Base-by-base conservation (phyloP, 2,888 invertebrate species). In the Eupithecia pulchellata region DNA sequence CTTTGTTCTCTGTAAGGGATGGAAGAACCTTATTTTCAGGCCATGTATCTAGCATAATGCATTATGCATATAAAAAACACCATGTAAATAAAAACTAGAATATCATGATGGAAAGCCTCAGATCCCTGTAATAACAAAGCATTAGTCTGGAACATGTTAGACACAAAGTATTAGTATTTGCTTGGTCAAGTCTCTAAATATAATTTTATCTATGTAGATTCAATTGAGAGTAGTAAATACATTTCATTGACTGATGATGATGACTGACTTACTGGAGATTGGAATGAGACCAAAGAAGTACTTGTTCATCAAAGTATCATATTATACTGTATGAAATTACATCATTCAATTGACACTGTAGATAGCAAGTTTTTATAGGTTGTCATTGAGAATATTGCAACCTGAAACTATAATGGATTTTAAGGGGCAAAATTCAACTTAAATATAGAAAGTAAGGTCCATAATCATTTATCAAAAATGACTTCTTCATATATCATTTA, bases 401-500 rank as follows among this genome's bases (percentile, higher is more conserved):
- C 2, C 0, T 3, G 17, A 8, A 57, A 57, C 14, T 17, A 29
- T 27, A 52, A 14, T 57, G 14, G 17, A 25, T 9, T 52, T 29
- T 14, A 32, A 29, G 17, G 17, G 17, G 57, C 29, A 29, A 57
- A 57, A 17, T 29, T 57, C 2, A 25, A 52, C 4, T 11, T 52
- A 17, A 29, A 29, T 29, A 8, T 6, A 29, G 3, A 57, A 17
- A 57, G 29, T 57, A 57, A 17, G 55, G 29, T 57, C 5, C 29
- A 57, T 57, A 29, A 29, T 25, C 57, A 57, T 57, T 57, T 29
- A 29, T 57, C 17, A 14, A 13, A 55, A 47, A 47, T 47, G 6
- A 42, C n/a, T n/a, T n/a, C n/a, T 14, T 27, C 9, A 20, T 64
- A 36, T 5, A 27, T 62, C 34, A 71, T 27, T 64, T 36, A 57